Evolutionary conservation across 2,888 invertebrate genomes (phyloP).

Genomic region (Pyrrhia umbra): DNA sequence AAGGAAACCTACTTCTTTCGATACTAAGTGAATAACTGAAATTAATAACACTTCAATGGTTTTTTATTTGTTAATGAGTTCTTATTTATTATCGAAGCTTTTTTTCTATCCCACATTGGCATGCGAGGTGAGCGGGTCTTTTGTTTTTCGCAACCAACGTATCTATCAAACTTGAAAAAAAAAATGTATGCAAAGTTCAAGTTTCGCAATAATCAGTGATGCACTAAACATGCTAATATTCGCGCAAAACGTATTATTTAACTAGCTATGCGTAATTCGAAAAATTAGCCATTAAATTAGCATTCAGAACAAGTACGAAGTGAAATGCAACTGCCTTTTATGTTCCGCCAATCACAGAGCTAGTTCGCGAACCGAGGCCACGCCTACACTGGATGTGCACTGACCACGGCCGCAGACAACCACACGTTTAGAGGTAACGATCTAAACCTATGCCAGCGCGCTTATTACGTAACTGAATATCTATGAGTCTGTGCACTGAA

Average conservation of each 20-base stretch:
- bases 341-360: constrained; percentile 77
- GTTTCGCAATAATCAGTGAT: constrained; percentile 49
- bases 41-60: constrained; percentile 3
- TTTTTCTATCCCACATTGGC: constrained; percentile 24
- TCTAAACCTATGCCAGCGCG: constrained; percentile 61
- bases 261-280: constrained; percentile 54
- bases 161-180: constrained; percentile 27
- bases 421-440: constrained; percentile 62
- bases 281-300: constrained; percentile 74
- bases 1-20: constrained; percentile 31
- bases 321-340: constrained; percentile 85
- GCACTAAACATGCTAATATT: constrained; percentile 55
- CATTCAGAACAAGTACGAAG: constrained; percentile 78
- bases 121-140: constrained; percentile 31
- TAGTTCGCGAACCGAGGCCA: constrained; percentile 76
- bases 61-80: constrained; percentile 20
- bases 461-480: constrained; percentile 61
- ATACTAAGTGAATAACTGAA: not conserved
- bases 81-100: constrained; percentile 14
- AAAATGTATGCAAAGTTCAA: constrained; percentile 11
- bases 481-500: constrained; percentile 54
- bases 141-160: constrained; percentile 23
- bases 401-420: constrained; percentile 68
- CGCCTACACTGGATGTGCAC: constrained; percentile 80
- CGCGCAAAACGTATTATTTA: constrained; percentile 41